These are phyloP conservation scores for Thysanoteuthis rhombus DNA, from an alignment of 2,888 invertebrate species.

Conservation along the genomic window DNA sequence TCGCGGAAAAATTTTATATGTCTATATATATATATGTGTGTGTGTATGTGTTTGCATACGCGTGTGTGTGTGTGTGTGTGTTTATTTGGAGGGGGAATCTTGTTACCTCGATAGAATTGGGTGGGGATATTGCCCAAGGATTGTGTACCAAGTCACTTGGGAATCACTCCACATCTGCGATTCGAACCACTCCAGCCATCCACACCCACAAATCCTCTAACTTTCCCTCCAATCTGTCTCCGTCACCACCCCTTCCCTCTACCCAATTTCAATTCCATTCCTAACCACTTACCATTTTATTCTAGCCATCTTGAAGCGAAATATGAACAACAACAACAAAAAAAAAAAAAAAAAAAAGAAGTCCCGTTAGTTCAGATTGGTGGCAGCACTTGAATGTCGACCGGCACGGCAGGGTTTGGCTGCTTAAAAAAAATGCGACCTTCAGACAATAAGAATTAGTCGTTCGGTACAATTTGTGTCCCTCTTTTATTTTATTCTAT, in stretches of 20 bases:
- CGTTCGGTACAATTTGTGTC: background rate
- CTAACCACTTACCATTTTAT: conserved; percentile 12
- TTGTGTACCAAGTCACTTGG: background rate
- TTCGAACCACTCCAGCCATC: background rate
- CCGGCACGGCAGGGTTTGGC: background rate
- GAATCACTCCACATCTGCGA: background rate
- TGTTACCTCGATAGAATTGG: background rate
- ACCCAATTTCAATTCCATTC: background rate
- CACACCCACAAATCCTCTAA: background rate
- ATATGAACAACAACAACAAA: no score
- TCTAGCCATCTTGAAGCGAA: background rate
- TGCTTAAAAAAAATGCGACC: background rate
- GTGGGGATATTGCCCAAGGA: background rate
- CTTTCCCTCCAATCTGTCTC: background rate
- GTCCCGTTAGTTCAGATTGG: background rate
- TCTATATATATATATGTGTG: no score
- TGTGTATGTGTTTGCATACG: no score
- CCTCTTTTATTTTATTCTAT: background rate
- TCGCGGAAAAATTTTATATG: no score
- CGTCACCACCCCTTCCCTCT: background rate
- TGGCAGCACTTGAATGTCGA: background rate
- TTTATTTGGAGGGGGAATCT: background rate
- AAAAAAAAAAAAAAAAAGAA: background rate
- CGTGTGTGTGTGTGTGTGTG: no score
- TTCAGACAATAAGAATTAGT: background rate